Conservation (phyloP, 2,113 vertebrate genomes). For the Xenopus laevis region DNA sequence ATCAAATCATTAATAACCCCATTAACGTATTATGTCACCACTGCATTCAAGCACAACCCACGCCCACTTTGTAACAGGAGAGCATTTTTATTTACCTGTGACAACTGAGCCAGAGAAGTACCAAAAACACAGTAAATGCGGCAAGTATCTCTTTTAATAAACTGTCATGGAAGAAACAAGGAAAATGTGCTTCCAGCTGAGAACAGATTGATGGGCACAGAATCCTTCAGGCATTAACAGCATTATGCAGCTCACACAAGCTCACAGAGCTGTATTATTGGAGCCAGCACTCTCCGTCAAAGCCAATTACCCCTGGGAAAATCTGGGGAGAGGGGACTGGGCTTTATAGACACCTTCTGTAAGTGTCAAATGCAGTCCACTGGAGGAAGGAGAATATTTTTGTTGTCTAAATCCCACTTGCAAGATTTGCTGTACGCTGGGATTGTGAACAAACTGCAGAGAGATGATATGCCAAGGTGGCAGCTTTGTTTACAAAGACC, state of each 20-base stretch:
- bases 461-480: conserved; percentile 9
- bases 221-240: conserved; percentile 66
- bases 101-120: conserved; percentile 69
- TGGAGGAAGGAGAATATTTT: background rate
- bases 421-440: conserved; percentile 55
- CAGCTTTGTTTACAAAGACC: background rate
- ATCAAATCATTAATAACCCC: too few relatives aligned
- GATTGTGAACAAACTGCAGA: conserved; percentile 49
- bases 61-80: background rate
- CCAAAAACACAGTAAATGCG: conserved; percentile 63
- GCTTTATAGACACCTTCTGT: conserved; percentile 45
- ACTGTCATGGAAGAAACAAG: conserved; percentile 62
- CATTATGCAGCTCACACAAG: conserved; percentile 64
- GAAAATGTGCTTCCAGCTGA: conserved; percentile 51
- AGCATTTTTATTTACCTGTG: conserved; percentile 69
- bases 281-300: conserved; percentile 65
- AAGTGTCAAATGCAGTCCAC: conserved; percentile 51
- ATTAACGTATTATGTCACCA: too few relatives aligned
- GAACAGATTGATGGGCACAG: conserved; percentile 61
- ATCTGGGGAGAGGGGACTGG: conserved; percentile 38
- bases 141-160: conserved; percentile 79
- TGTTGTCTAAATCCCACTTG: conserved; percentile 23
- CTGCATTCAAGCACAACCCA: too few relatives aligned
- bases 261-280: conserved; percentile 64
- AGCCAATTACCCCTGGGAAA: conserved; percentile 71